A percentile compares a stretch with the other conserved stretches of the same genome.
Conservation (phyloP, 1,140 invertebrate species). For the Homalodisca vitripennis region DNA sequence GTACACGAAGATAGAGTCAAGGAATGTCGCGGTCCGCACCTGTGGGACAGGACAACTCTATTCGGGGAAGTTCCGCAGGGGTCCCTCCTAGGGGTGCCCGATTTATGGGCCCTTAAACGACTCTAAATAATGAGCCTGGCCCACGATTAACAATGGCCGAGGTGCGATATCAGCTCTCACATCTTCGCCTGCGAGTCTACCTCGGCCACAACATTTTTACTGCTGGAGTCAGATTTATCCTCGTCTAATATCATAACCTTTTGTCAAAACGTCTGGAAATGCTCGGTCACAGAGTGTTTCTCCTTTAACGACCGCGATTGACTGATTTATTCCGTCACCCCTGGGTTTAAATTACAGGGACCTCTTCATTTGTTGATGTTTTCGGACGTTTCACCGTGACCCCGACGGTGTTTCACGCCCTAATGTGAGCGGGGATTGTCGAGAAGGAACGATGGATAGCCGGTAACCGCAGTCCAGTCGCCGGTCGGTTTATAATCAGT, state of each 20-base stretch:
- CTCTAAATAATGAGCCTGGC: slow-evolving; percentile 19
- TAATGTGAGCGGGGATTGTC: too few species aligned
- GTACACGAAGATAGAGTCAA: too few species aligned
- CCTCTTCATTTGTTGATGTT: neutral
- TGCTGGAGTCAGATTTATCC: slow-evolving; percentile 6
- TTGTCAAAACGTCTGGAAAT: slow-evolving; percentile 9
- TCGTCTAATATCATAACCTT: slow-evolving; percentile 23
- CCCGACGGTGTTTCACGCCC: too few species aligned
- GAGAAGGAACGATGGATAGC: too few species aligned
- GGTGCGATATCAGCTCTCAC: slow-evolving; percentile 14
- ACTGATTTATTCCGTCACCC: neutral
- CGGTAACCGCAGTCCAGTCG: too few species aligned
- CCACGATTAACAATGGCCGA: slow-evolving; percentile 22
- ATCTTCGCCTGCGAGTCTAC: neutral
- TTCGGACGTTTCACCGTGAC: neutral
- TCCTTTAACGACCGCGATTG: neutral
- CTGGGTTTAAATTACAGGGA: too few species aligned
- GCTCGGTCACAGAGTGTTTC: neutral
- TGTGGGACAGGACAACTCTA: slow-evolving; percentile 24
- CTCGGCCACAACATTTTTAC: neutral
- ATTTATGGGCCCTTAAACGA: slow-evolving; percentile 24
- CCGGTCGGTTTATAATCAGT: too few species aligned
- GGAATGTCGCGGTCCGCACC: too few species aligned
- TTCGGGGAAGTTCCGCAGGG: neutral
- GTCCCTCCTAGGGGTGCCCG: neutral